phyloP scores from a whole-genome alignment of 2,888 invertebrate species.

The Apotomis capreana region DNA sequence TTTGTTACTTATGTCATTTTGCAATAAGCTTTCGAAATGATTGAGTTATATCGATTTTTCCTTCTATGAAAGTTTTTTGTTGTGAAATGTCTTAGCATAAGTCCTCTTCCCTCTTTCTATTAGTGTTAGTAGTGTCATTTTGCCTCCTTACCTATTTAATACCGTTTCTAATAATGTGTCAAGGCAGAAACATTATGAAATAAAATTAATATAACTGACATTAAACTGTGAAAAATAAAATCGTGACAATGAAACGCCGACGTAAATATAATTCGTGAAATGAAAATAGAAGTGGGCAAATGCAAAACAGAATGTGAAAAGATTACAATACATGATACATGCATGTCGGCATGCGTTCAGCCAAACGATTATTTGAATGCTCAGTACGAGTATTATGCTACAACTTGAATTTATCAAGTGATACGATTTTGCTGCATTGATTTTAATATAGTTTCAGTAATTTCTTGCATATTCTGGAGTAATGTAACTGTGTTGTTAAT shows the following conservation, averaged over 20 bases:
- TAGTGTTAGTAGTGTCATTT: too few species aligned
- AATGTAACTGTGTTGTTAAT: too few species aligned
- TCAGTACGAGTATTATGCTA: conserved; percentile 32
- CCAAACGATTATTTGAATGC: conserved; percentile 52
- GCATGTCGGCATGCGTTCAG: conserved; percentile 30
- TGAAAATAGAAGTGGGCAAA: conserved; percentile 48
- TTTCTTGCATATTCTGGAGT: too few species aligned
- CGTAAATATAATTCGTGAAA: conserved; percentile 43
- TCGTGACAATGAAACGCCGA: background rate
- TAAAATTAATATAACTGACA: background rate
- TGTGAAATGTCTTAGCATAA: too few species aligned
- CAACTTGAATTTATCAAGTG: conserved; percentile 31
- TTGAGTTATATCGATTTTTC: too few species aligned
- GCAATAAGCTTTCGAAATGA: too few species aligned
- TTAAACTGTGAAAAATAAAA: background rate
- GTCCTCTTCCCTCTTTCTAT: too few species aligned
- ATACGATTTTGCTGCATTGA: background rate
- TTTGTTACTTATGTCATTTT: too few species aligned
- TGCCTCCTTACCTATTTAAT: too few species aligned
- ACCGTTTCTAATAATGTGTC: too few species aligned
- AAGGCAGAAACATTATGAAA: background rate
- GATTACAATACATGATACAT: conserved; percentile 48
- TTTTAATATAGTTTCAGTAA: background rate
- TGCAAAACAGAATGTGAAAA: conserved; percentile 54
- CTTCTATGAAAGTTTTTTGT: too few species aligned